phyloP scores from a whole-genome alignment of 2,888 invertebrate genomes.

The Proisotoma minuta region DNA sequence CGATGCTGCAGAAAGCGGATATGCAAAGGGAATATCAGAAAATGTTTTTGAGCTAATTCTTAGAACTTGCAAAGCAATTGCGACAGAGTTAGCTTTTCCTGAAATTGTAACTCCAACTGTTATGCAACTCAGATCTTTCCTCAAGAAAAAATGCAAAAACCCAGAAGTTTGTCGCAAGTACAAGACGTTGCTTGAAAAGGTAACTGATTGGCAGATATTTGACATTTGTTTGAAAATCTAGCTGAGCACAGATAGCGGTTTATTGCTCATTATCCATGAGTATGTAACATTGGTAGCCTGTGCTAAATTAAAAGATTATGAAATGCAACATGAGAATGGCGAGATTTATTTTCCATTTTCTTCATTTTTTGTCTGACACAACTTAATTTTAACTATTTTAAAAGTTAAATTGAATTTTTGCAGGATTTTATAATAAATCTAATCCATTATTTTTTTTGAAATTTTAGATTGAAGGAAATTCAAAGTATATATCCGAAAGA shows the following conservation, averaged over 20 bases:
- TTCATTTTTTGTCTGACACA: too few relatives aligned
- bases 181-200: slow-evolving; percentile 43
- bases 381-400: neutral
- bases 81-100: slow-evolving; percentile 42
- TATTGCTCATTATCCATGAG: too few relatives aligned
- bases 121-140: slow-evolving; percentile 39
- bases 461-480: slow-evolving; percentile 41
- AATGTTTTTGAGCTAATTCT: slow-evolving; percentile 42
- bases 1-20: slow-evolving; percentile 44
- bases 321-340: too few relatives aligned
- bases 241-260: too few relatives aligned
- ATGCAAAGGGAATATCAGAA: slow-evolving; percentile 40
- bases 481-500: slow-evolving; percentile 33
- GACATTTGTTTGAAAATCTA: too few relatives aligned
- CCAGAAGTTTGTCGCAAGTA: slow-evolving; percentile 39
- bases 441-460: slow-evolving; percentile 5
- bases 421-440: neutral
- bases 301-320: too few relatives aligned
- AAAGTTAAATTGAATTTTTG: neutral
- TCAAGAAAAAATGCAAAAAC: slow-evolving; percentile 46
- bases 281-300: too few relatives aligned
- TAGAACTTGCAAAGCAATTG: slow-evolving; percentile 36
- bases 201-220: slow-evolving; percentile 18
- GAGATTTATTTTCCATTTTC: neutral
- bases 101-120: slow-evolving; percentile 45